A percentile compares a stretch with the other conserved stretches of the same genome.
Conservation (phyloP, 2,888 invertebrate species). For the Nudaria mundana region DNA sequence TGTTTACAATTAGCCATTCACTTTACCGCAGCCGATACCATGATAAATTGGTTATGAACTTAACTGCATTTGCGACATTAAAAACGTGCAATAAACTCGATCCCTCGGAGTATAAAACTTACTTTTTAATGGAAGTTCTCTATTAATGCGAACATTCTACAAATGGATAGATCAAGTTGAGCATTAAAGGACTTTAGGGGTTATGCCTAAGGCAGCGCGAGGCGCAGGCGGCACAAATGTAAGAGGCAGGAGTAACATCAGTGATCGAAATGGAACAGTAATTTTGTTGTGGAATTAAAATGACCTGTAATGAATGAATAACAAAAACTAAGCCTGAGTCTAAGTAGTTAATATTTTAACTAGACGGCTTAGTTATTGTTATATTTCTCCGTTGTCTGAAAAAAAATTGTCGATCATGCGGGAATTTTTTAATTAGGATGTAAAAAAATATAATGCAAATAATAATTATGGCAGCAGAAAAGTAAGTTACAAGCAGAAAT, state of each 20-base stretch:
- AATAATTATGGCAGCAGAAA: no score
- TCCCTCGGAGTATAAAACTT: conserved; percentile 30
- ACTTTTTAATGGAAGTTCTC: conserved; percentile 58
- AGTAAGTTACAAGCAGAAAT: no score
- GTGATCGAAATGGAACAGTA: conserved; percentile 38
- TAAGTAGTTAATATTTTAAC: conserved; percentile 13
- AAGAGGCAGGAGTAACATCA: conserved; percentile 20
- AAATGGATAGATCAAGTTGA: conserved; percentile 55
- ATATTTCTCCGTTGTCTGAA: no score
- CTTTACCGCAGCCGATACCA: conserved; percentile 2
- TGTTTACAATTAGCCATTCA: conserved; percentile 4
- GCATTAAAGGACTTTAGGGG: conserved; percentile 54
- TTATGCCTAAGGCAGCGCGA: conserved; percentile 50
- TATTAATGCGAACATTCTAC: conserved; percentile 54
- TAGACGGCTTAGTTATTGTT: no score
- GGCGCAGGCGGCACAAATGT: conserved; percentile 41
- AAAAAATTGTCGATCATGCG: no score
- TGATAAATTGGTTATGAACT: conserved; percentile 19
- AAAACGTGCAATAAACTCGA: conserved; percentile 35
- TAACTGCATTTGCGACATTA: conserved; percentile 28
- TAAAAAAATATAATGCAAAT: no score
- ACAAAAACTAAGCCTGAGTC: no score
- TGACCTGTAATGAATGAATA: conserved; percentile 33
- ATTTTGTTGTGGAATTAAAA: conserved; percentile 35
- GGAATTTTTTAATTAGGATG: no score